phyloP scores from a whole-genome alignment of 1,140 invertebrate species.

The Leucophenga varia region DNA sequence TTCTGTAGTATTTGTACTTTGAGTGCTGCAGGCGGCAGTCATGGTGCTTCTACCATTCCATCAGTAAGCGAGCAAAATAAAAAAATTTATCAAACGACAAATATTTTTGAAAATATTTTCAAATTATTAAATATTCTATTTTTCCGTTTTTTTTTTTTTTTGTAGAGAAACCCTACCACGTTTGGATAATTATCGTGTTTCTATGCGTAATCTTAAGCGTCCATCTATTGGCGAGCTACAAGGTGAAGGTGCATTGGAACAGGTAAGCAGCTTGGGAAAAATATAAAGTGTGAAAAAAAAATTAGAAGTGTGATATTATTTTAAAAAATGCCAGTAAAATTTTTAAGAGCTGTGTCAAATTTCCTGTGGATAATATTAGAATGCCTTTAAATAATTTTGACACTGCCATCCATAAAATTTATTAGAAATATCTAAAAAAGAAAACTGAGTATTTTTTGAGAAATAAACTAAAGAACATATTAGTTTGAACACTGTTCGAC shows the following conservation, averaged over 20 bases:
- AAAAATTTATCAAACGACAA: background rate
- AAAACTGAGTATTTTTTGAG: too few relatives aligned
- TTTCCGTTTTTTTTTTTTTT: conserved; percentile 12
- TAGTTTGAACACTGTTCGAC: too few relatives aligned
- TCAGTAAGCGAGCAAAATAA: conserved; percentile 21
- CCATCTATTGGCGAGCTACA: conserved; percentile 74
- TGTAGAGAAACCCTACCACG: conserved; percentile 67
- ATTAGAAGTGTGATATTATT: too few relatives aligned
- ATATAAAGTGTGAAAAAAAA: background rate
- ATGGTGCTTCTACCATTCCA: conserved; percentile 40
- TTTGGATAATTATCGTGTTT: conserved; percentile 87
- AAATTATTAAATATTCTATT: conserved; percentile 5
- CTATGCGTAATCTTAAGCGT: conserved; percentile 69
- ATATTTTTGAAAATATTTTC: background rate
- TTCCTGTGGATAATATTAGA: too few relatives aligned
- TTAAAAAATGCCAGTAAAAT: too few relatives aligned
- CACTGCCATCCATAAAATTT: too few relatives aligned
- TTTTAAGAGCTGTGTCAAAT: too few relatives aligned
- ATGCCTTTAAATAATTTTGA: too few relatives aligned
- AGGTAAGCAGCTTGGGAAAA: conserved; percentile 30
- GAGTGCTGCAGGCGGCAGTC: conserved; percentile 31
- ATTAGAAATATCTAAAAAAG: too few relatives aligned
- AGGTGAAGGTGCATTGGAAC: conserved; percentile 57
- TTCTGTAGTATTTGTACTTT: conserved; percentile 27
- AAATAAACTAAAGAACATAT: too few relatives aligned